Percentiles rank a stretch among this genome's conserved stretches.
These are phyloP conservation scores for Pomacea maculata DNA, from an alignment of 1,140 invertebrate species.

Conservation along the genomic window DNA sequence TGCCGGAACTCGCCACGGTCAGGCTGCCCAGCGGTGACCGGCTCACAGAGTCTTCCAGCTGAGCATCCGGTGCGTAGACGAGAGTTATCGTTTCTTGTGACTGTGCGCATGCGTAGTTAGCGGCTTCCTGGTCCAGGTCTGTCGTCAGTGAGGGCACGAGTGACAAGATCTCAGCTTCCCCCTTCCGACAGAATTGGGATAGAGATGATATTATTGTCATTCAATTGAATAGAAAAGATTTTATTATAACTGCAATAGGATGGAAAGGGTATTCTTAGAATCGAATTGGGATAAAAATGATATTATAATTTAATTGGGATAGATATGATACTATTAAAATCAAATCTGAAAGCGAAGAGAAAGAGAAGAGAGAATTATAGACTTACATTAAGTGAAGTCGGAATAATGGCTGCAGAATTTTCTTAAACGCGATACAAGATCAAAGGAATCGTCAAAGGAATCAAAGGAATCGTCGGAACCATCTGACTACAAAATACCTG, in stretches of 20 bases:
- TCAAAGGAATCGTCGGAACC: neutral
- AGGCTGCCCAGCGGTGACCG: neutral
- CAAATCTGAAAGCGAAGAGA: no score
- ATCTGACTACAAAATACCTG: constrained; percentile 6
- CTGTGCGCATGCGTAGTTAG: neutral
- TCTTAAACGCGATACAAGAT: no score
- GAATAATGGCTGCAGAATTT: no score
- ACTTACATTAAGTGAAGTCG: no score
- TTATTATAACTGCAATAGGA: neutral
- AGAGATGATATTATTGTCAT: no score
- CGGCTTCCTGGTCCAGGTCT: neutral
- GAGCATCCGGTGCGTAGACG: neutral
- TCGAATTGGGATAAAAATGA: no score
- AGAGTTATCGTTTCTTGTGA: neutral
- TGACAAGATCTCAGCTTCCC: constrained; percentile 15
- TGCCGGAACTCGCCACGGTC: neutral
- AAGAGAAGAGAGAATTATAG: no score
- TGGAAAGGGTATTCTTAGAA: no score
- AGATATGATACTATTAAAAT: no score
- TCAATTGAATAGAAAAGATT: neutral
- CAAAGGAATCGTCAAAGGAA: neutral
- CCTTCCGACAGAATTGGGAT: neutral
- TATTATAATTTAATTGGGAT: no score
- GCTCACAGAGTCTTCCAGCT: neutral
- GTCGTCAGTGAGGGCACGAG: neutral